Evolutionary conservation across 92 coral and sea anemone species (phyloP).

Genomic region (Meandrina meandrites): DNA sequence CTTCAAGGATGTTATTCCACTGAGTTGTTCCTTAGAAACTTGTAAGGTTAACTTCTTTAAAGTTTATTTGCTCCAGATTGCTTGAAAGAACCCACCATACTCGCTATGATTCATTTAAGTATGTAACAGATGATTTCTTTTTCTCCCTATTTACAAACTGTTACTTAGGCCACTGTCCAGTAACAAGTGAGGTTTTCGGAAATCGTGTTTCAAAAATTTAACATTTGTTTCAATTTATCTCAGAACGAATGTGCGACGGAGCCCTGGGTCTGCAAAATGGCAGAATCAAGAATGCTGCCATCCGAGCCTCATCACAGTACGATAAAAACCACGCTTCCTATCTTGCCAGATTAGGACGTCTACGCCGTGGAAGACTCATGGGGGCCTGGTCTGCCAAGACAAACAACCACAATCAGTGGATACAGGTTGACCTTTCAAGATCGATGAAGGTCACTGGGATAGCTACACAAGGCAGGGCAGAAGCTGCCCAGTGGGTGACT

Average conservation of each 20-base stretch:
- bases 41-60: no score
- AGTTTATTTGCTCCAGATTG: no score
- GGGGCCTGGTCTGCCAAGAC: slow-evolving; percentile 64
- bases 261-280: slow-evolving; percentile 70
- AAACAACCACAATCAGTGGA: slow-evolving; percentile 62
- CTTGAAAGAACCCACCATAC: no score
- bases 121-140: no score
- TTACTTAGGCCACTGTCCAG: no score
- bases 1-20: no score
- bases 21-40: no score
- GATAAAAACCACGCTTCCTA: slow-evolving; percentile 47
- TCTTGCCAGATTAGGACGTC: slow-evolving; percentile 48
- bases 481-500: slow-evolving; percentile 69
- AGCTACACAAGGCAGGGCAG: slow-evolving; percentile 69
- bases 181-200: no score
- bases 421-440: slow-evolving; percentile 59
- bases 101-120: no score
- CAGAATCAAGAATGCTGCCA: slow-evolving; percentile 48
- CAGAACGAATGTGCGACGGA: slow-evolving; percentile 61
- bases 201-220: no score
- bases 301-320: slow-evolving; percentile 63
- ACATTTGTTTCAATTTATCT: background rate
- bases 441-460: slow-evolving; percentile 61
- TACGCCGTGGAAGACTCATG: slow-evolving; percentile 35
- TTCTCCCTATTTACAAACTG: no score